Evolutionary conservation across 2,113 vertebrate species (phyloP).

Genomic region (Tor tambroides): DNA sequence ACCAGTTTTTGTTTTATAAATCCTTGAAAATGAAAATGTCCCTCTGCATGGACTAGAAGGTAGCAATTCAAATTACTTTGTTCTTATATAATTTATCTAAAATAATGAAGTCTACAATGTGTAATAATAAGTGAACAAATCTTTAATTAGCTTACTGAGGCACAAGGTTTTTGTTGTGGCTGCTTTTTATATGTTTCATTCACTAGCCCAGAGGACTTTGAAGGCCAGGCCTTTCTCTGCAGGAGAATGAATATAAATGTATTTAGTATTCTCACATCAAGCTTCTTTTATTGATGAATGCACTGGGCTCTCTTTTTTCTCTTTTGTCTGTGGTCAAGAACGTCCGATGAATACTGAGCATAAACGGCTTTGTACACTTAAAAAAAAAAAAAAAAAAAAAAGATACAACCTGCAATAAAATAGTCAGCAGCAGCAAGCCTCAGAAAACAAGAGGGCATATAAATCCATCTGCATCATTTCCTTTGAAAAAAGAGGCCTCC

Average conservation of each 20-base stretch:
- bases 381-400: background rate
- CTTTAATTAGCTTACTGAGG: conserved; percentile 39
- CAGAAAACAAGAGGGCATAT: background rate
- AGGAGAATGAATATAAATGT: conserved; percentile 41
- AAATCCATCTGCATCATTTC: background rate
- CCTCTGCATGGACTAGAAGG: background rate
- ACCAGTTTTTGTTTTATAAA: background rate
- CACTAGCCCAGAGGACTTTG: conserved; percentile 33
- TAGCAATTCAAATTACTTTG: background rate
- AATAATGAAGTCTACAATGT: conserved; percentile 44
- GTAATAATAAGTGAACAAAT: conserved; percentile 48
- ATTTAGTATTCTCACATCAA: conserved; percentile 53
- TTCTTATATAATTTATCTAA: conserved; percentile 40
- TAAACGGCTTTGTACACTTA: conserved; percentile 26
- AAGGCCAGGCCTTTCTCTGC: conserved; percentile 21
- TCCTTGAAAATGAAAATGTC: background rate
- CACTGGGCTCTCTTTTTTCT: background rate
- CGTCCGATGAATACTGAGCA: conserved; percentile 44
- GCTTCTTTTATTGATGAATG: conserved; percentile 50
- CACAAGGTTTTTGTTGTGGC: conserved; percentile 21
- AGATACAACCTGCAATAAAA: background rate
- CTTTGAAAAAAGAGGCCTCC: background rate
- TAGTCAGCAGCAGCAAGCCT: background rate
- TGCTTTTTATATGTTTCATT: conserved; percentile 31
- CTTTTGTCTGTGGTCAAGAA: conserved; percentile 36